Evolutionary conservation across 2,113 vertebrate species (phyloP).

Genomic region (Cryptomyrus ogoouensis): DNA sequence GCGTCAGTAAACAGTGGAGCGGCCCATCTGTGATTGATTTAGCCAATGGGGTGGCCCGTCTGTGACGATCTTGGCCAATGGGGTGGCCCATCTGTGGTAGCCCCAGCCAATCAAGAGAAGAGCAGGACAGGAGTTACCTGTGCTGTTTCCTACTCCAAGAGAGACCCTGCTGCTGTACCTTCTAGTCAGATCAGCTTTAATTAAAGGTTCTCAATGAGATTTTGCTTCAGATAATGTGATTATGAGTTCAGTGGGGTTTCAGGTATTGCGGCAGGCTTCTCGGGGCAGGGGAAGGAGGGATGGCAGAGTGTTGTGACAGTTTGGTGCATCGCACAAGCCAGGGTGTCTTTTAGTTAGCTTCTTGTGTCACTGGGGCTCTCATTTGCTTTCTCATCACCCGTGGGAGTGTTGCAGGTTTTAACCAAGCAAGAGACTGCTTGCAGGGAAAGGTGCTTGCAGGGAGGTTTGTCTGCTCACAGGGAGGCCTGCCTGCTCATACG

Average conservation of each 20-base stretch:
- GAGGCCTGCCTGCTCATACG: neutral
- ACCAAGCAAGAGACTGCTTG: neutral
- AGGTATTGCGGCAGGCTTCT: neutral
- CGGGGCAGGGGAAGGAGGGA: neutral
- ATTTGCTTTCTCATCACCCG: neutral
- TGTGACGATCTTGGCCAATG: neutral
- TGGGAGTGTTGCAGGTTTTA: neutral
- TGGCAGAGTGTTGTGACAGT: neutral
- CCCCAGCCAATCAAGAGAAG: neutral
- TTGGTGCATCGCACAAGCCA: neutral
- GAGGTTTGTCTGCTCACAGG: neutral
- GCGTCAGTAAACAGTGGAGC: neutral
- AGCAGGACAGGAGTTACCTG: neutral
- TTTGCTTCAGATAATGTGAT: neutral
- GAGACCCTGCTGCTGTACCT: neutral
- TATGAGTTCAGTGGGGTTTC: neutral
- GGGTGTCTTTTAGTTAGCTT: neutral
- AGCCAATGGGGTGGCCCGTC: neutral
- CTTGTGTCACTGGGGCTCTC: neutral
- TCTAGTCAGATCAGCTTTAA: neutral
- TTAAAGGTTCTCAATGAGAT: neutral
- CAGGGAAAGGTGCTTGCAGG: neutral
- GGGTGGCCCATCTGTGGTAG: neutral
- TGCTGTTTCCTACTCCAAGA: neutral
- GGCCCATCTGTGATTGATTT: neutral